Conservation (phyloP, 1,140 invertebrate genomes). For the Bombyx mandarina region DNA sequence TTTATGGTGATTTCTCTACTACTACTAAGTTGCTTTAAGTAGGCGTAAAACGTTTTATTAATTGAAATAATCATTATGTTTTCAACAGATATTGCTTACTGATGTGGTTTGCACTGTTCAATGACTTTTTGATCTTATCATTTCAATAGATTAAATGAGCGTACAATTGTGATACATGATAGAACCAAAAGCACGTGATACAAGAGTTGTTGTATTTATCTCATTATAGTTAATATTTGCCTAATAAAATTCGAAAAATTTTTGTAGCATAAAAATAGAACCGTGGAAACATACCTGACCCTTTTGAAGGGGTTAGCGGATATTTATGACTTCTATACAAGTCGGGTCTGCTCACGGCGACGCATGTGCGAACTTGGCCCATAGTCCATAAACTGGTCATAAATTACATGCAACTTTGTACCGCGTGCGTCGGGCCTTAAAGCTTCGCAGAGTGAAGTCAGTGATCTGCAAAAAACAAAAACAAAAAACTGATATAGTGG, state of each 20-base stretch:
- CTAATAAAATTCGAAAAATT: background rate
- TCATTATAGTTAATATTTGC: background rate
- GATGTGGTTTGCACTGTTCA: too few relatives aligned
- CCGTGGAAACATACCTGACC: conserved; percentile 21
- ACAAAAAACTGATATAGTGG: conserved; percentile 13
- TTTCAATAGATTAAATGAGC: background rate
- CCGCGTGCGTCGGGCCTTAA: conserved; percentile 18
- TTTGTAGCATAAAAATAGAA: too few relatives aligned
- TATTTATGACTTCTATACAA: conserved; percentile 33
- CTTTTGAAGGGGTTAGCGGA: conserved; percentile 24
- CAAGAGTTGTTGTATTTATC: background rate
- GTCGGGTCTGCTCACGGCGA: conserved; percentile 19
- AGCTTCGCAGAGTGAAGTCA: conserved; percentile 7
- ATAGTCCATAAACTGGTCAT: conserved; percentile 41
- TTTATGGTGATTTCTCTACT: conserved; percentile 69
- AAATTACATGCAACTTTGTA: conserved; percentile 59
- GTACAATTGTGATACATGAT: background rate
- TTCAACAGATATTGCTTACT: conserved; percentile 1
- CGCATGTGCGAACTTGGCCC: conserved; percentile 48
- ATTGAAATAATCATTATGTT: conserved; percentile 39
- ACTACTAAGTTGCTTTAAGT: conserved; percentile 68
- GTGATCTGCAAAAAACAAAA: conserved; percentile 15
- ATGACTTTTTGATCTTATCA: too few relatives aligned
- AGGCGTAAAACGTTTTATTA: conserved; percentile 63
- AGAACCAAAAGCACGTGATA: background rate